Evolutionary conservation across 2,113 vertebrate genomes (phyloP).

Genomic region (Heterotis niloticus): DNA sequence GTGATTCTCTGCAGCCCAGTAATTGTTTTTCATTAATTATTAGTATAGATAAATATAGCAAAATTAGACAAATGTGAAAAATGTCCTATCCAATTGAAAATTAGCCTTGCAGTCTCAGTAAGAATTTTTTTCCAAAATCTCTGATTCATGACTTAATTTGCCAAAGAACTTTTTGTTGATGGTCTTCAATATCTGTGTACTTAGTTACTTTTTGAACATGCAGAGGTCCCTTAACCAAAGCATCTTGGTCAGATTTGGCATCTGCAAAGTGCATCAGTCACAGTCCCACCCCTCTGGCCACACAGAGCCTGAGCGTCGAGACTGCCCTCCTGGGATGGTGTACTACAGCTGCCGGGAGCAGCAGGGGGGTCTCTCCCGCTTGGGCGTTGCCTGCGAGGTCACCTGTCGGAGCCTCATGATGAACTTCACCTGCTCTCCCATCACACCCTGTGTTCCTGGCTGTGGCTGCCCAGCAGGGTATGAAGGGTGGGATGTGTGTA

Average conservation of each 20-base stretch:
- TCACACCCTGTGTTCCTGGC: slow-evolving; percentile 85
- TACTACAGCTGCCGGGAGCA: slow-evolving; percentile 89
- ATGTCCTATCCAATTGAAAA: too few relatives aligned
- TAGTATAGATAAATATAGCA: too few relatives aligned
- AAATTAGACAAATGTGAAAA: too few relatives aligned
- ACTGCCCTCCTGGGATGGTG: slow-evolving; percentile 86
- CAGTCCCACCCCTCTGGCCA: not conserved
- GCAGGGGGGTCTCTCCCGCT: slow-evolving; percentile 68
- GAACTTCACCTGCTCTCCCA: slow-evolving; percentile 92
- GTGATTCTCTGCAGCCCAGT: too few relatives aligned
- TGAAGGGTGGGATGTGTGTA: slow-evolving; percentile 34
- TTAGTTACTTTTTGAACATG: too few relatives aligned
- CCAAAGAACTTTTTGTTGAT: too few relatives aligned
- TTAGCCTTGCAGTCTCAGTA: too few relatives aligned
- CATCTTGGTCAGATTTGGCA: not conserved
- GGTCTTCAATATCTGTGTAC: too few relatives aligned
- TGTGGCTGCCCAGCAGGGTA: slow-evolving; percentile 90
- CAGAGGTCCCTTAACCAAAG: too few relatives aligned
- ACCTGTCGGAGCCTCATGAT: slow-evolving; percentile 93
- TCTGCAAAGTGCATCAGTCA: not conserved
- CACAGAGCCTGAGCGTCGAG: slow-evolving; percentile 63
- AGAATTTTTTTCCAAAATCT: too few relatives aligned
- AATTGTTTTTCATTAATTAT: too few relatives aligned
- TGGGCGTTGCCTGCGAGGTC: slow-evolving; percentile 80
- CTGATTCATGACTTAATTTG: too few relatives aligned